Percentiles rank a stretch among this genome's conserved stretches.
phyloP scores from a whole-genome alignment of 2,113 vertebrate species.

The Tonatia bakeri region DNA sequence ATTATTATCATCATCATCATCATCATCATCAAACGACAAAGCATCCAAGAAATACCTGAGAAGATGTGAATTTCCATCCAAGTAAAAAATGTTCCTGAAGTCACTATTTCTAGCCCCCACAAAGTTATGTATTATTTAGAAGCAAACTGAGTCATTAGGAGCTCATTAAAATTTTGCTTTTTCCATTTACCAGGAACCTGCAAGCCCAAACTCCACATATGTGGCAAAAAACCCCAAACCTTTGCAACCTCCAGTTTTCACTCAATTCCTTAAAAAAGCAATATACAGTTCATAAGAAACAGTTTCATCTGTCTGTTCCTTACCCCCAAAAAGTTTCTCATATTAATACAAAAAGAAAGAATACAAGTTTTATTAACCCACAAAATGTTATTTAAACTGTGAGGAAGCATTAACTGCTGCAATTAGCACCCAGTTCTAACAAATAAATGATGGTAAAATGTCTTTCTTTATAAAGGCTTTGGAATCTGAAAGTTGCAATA shows the following conservation, averaged over 20 bases:
- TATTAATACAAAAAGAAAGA: neutral
- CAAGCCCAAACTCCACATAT: neutral
- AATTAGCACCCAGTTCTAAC: constrained; percentile 17
- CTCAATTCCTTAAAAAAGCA: neutral
- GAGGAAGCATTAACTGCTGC: neutral
- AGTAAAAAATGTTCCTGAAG: neutral
- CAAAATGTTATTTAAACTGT: neutral
- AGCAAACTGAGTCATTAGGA: neutral
- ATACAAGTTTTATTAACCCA: neutral
- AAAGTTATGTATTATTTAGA: neutral
- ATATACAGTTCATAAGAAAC: neutral
- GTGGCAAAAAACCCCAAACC: neutral
- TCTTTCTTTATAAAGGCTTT: neutral
- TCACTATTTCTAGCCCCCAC: neutral
- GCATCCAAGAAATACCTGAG: neutral
- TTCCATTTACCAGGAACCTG: neutral
- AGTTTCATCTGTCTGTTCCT: neutral
- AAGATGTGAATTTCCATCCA: neutral
- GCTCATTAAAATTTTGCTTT: neutral
- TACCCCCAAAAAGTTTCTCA: neutral
- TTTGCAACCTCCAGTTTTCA: neutral
- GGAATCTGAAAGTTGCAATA: constrained; percentile 5
- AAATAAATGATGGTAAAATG: neutral
- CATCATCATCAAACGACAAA: neutral
- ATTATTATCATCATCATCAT: neutral